A percentile compares a stretch with the other conserved stretches of the same genome.
Conservation (phyloP, 2,797 vertebrate genomes). For the Tamandua tetradactyla region DNA sequence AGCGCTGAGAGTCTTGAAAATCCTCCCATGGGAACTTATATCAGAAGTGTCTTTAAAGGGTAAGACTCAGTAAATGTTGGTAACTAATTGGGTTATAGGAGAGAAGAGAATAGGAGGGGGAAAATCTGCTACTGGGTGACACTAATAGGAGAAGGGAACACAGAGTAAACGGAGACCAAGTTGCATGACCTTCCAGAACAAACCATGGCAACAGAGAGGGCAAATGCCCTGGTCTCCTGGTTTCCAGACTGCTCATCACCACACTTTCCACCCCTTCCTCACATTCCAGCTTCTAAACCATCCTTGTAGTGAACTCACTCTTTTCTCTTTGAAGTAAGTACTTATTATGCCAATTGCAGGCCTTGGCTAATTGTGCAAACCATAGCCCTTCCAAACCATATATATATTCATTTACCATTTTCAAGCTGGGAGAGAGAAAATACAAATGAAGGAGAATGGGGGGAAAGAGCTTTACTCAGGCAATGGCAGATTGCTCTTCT, state of each 20-base stretch:
- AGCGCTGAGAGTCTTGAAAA: background rate
- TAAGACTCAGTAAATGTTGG: background rate
- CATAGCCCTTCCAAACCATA: background rate
- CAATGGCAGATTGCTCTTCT: background rate
- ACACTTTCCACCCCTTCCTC: background rate
- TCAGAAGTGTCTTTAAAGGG: background rate
- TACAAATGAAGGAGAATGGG: background rate
- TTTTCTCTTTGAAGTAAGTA: slow-evolving; percentile 57
- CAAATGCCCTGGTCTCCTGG: background rate
- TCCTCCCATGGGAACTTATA: background rate
- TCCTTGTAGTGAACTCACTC: background rate
- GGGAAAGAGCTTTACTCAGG: background rate
- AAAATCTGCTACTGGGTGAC: background rate
- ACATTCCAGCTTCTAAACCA: background rate
- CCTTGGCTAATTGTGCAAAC: slow-evolving; percentile 48
- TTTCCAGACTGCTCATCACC: background rate
- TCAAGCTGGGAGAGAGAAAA: background rate
- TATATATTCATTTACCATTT: slow-evolving; percentile 54
- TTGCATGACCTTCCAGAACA: background rate
- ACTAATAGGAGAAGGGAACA: background rate
- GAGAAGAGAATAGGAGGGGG: background rate
- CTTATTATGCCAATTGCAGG: slow-evolving; percentile 54
- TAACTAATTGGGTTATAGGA: background rate
- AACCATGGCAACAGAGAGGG: background rate
- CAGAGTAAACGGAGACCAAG: background rate